Base-by-base conservation (phyloP, 2,797 vertebrate genomes). In the Leucoraja ocellata region DNA sequence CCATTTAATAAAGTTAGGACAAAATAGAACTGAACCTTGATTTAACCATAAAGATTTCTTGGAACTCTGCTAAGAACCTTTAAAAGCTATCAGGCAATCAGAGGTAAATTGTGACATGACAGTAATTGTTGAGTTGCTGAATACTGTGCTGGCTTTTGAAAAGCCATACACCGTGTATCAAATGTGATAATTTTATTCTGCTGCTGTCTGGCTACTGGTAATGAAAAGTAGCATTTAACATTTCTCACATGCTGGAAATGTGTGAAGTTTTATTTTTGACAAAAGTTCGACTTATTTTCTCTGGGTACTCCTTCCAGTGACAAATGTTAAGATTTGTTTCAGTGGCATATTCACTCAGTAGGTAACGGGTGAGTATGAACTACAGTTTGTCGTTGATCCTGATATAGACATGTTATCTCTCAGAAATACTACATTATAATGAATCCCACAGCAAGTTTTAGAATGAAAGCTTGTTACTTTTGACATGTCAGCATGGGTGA, bases 41-140 rank as follows among this genome's bases (percentile, higher is more conserved):
- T 88, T 68, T 68, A 68, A 88, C 61, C 7, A 88, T 32, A 36
- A 88, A 36, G 63, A 32, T 36, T 68, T 65, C 8, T 32, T 68
- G 9, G 6, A 88, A 88, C 63, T 21, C n/a, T 23, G 28, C 68
- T 88, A 63, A 68, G 63, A 88, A 36, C 84, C 65, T 36, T 68
- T 88, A 88, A 68, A 68, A 88, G 65, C 61, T 36, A 65, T 68
- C 84, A 68, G 63, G 61, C 84, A 88, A 88, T 68, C 84, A 68
- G n/a, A 68, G 68, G 68, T 68, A 36, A 88, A 88, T 88, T 88
- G 61, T 68, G 68, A 36, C 63, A 88, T 88, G 84, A 88, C 63
- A 88, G 61, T 88, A 88, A 88, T 88, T 88, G n/a, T 68, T 88
- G 63, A 39, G n/a, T 32, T 65, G 84, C 21, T 16, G n/a, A 88